These are phyloP conservation scores for Drosophila orena DNA, from an alignment of 1,140 invertebrate genomes.

Conservation along the genomic window DNA sequence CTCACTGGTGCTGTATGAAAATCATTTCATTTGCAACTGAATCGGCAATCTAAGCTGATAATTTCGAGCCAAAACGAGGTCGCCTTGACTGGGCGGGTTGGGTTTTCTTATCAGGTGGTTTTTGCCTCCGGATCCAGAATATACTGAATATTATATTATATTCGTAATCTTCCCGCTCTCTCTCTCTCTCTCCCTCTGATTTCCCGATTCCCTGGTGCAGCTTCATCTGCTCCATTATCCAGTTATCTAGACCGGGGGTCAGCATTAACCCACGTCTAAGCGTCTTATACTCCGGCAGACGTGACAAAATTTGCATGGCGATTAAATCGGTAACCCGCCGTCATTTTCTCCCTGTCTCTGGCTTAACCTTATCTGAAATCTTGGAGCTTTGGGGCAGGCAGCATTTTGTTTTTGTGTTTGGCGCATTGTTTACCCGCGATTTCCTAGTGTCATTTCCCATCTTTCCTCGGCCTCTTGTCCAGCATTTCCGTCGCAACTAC, in stretches of 20 bases:
- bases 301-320: constrained; percentile 78
- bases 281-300: constrained; percentile 71
- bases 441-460: constrained; percentile 81
- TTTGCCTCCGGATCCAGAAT: constrained; percentile 11
- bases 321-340: constrained; percentile 49
- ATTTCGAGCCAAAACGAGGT: constrained; percentile 42
- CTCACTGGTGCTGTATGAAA: not conserved
- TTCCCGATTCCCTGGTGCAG: constrained; percentile 11
- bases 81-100: constrained; percentile 19
- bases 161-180: not conserved
- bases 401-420: constrained; percentile 33
- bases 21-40: constrained; percentile 43
- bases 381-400: constrained; percentile 34
- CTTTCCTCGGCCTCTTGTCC: constrained; percentile 25
- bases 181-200: not conserved
- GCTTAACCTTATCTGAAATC: constrained; percentile 38
- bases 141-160: too few species aligned
- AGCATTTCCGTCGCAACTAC: constrained; percentile 37
- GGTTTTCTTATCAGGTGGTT: constrained; percentile 38
- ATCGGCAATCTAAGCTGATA: constrained; percentile 51
- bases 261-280: constrained; percentile 74
- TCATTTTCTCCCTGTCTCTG: constrained; percentile 27
- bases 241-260: constrained; percentile 60
- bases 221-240: constrained; percentile 38
- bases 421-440: constrained; percentile 79